Evolutionary conservation across 2,888 invertebrate genomes (phyloP).

Genomic region (Drosophila anomalata): DNA sequence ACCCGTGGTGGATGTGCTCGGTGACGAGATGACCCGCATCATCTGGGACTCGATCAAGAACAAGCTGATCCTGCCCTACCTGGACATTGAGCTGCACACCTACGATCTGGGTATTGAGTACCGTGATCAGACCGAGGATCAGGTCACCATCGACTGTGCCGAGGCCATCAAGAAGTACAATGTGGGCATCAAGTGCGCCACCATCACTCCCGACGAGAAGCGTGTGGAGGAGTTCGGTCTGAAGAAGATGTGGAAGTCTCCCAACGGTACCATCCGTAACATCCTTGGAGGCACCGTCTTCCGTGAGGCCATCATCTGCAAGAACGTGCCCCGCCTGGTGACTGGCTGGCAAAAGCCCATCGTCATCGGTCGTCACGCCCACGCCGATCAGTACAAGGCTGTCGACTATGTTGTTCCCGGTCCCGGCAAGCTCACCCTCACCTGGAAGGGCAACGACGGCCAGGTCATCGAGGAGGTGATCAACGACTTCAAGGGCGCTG

Average conservation of each 20-base stretch:
- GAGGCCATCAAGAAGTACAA: constrained; percentile 98
- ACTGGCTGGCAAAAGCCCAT: constrained; percentile 98
- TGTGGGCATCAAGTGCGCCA: constrained; percentile 99
- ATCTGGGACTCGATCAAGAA: constrained; percentile 99
- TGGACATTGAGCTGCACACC: constrained; percentile 96
- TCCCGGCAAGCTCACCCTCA: constrained; percentile 93
- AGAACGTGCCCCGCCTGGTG: constrained; percentile 97
- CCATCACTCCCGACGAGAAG: constrained; percentile 98
- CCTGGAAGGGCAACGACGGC: constrained; percentile 87
- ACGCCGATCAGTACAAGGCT: constrained; percentile 98
- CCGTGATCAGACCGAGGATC: constrained; percentile 96
- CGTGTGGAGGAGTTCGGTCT: constrained; percentile 95
- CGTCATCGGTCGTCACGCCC: constrained; percentile 99
- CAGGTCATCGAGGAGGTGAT: constrained; percentile 89
- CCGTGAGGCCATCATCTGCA: constrained; percentile 94
- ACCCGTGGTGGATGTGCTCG: constrained; percentile 95
- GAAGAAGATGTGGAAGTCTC: constrained; percentile 96
- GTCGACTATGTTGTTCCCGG: constrained; percentile 98
- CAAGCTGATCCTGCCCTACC: constrained; percentile 97
- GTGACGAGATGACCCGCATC: constrained; percentile 98
- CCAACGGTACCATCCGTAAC: constrained; percentile 94
- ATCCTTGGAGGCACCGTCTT: constrained; percentile 91
- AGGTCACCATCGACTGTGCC: constrained; percentile 98
- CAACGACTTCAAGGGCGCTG: constrained; percentile 93
- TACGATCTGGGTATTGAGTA: constrained; percentile 98